Percentiles rank a stretch among this genome's conserved stretches.
Evolutionary conservation across 2,797 vertebrate genomes (phyloP).

Genomic region (Enteromius fasciolatus): DNA sequence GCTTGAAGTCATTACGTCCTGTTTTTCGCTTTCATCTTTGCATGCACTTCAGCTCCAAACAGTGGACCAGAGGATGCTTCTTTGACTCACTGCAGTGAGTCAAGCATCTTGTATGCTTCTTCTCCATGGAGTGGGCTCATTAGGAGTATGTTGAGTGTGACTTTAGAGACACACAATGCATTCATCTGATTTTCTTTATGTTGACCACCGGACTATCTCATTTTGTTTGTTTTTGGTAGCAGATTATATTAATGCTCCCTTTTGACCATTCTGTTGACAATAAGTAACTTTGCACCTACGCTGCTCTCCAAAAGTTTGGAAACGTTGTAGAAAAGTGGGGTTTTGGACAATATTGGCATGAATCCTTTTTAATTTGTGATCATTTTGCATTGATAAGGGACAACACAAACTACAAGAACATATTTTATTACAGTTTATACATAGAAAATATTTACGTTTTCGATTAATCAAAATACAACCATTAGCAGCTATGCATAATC

Average conservation of each 20-base stretch:
- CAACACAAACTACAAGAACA: too few species aligned
- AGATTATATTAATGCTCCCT: not conserved
- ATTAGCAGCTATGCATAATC: too few species aligned
- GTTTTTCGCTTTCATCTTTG: conserved; percentile 51
- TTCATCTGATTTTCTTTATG: conserved; percentile 30
- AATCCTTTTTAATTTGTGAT: too few species aligned
- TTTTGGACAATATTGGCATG: too few species aligned
- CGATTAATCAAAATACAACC: too few species aligned
- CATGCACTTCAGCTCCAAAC: conserved; percentile 22
- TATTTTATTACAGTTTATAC: too few species aligned
- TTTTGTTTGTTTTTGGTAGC: not conserved
- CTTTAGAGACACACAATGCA: not conserved
- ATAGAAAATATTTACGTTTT: too few species aligned
- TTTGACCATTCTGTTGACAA: not conserved
- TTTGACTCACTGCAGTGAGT: conserved; percentile 2
- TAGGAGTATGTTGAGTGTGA: not conserved
- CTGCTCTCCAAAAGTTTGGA: too few species aligned
- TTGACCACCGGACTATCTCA: not conserved
- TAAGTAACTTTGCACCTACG: not conserved
- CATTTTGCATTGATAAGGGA: too few species aligned
- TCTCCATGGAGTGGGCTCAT: not conserved
- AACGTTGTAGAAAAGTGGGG: too few species aligned
- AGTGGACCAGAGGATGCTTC: conserved; percentile 13
- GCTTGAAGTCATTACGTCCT: conserved; percentile 58
- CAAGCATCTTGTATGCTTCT: conserved; percentile 2